phyloP scores from a whole-genome alignment of 1,140 invertebrate genomes.

The Papilio glaucus region DNA sequence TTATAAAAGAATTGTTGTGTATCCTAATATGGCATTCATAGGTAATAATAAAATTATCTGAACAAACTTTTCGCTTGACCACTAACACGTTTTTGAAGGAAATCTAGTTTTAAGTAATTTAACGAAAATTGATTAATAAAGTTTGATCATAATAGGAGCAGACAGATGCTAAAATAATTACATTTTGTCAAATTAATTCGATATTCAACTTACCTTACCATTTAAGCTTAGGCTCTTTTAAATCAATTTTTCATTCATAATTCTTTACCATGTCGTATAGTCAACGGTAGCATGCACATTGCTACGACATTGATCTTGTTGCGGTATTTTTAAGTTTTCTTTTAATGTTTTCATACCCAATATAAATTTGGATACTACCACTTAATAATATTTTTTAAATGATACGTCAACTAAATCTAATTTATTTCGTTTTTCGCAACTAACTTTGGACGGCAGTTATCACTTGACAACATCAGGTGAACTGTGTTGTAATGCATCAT shows the following conservation, averaged over 20 bases:
- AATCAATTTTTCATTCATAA: too few relatives aligned
- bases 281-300: background rate
- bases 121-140: too few relatives aligned
- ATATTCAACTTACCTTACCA: too few relatives aligned
- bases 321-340: background rate
- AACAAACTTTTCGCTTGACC: too few relatives aligned
- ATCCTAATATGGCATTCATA: too few relatives aligned
- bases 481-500: conserved; percentile 11
- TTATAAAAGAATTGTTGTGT: too few relatives aligned
- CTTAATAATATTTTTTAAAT: background rate
- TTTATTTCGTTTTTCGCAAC: conserved; percentile 17
- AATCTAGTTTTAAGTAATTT: too few relatives aligned
- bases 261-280: background rate
- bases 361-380: background rate
- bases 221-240: too few relatives aligned
- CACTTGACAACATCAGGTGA: conserved; percentile 8
- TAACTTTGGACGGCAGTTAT: conserved; percentile 23
- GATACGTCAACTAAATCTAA: background rate
- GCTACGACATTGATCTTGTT: background rate
- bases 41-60: too few relatives aligned
- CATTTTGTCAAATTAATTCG: too few relatives aligned
- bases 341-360: background rate
- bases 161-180: background rate
- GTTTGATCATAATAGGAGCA: too few relatives aligned
- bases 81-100: too few relatives aligned